Evolutionary conservation across 92 coral and sea anemone species (phyloP).

Genomic region (Ricordea florida): DNA sequence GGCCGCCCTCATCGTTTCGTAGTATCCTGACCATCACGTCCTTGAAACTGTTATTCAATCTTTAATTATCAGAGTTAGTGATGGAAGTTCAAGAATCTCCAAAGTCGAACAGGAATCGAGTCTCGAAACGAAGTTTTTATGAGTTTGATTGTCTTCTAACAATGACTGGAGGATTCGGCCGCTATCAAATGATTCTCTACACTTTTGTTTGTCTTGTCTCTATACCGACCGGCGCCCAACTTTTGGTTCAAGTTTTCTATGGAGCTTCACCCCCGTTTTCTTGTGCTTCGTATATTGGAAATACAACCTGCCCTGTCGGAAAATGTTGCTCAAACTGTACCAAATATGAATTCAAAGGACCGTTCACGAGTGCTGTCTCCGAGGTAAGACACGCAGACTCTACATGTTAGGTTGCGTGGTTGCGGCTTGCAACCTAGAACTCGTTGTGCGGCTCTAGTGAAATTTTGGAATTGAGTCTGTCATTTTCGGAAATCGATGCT

Average conservation of each 20-base stretch:
- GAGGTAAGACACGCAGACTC: too few species aligned
- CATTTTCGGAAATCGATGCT: too few species aligned
- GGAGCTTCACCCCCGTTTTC: constrained; percentile 52
- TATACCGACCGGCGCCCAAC: constrained; percentile 75
- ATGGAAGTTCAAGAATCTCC: constrained; percentile 2
- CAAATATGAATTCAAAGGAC: constrained; percentile 47
- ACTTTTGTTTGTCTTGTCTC: constrained; percentile 68
- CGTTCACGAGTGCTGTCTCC: constrained; percentile 70
- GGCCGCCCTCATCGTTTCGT: too few species aligned
- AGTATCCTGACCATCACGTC: too few species aligned
- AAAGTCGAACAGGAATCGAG: neutral
- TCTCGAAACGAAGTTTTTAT: neutral
- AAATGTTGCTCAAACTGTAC: constrained; percentile 63
- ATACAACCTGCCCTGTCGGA: constrained; percentile 7
- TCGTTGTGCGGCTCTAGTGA: too few species aligned
- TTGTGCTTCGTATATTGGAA: neutral
- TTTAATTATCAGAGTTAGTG: neutral
- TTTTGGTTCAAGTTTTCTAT: constrained; percentile 72
- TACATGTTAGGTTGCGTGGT: too few species aligned
- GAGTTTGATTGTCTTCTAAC: constrained; percentile 71
- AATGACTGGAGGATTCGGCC: constrained; percentile 81
- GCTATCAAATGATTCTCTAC: constrained; percentile 58
- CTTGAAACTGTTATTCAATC: too few species aligned
- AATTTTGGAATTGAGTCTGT: too few species aligned
- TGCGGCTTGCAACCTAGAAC: too few species aligned